Percentiles rank a stretch among this genome's conserved stretches.
These are phyloP conservation scores for Lycodopsis pacificus DNA, from an alignment of 2,797 vertebrate genomes.

Conservation along the genomic window DNA sequence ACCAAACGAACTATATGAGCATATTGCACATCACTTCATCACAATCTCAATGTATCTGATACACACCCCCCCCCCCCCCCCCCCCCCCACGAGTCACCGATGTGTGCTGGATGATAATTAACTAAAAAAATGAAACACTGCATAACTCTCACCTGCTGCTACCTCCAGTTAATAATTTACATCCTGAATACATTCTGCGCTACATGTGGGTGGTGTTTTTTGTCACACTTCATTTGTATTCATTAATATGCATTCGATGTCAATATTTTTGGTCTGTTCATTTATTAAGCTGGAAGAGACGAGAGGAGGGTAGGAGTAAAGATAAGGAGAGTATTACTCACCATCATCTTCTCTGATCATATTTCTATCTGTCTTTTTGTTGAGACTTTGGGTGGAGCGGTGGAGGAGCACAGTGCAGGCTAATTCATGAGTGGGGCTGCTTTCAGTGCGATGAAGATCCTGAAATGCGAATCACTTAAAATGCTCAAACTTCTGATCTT, in stretches of 20 bases:
- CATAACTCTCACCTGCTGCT: constrained; percentile 29
- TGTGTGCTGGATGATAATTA: constrained; percentile 12
- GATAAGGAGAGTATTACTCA: neutral
- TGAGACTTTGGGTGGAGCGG: neutral
- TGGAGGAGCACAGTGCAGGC: neutral
- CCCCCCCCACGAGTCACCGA: neutral
- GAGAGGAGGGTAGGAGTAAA: neutral
- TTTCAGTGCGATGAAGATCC: neutral
- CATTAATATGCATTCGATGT: constrained; percentile 24
- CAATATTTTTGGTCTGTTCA: constrained; percentile 19
- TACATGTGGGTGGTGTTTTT: constrained; percentile 1
- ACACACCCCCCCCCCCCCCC: too few relatives aligned
- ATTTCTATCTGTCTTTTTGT: neutral
- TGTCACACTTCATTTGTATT: constrained; percentile 25
- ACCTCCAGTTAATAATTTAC: constrained; percentile 32
- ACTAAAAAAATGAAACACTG: constrained; percentile 7
- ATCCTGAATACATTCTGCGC: constrained; percentile 22
- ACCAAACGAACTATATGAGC: neutral
- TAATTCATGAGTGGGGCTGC: too few relatives aligned
- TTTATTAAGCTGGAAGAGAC: neutral
- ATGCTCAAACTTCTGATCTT: too few relatives aligned
- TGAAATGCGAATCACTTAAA: neutral
- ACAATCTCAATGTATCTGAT: neutral
- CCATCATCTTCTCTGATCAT: constrained; percentile 19
- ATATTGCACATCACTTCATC: neutral